Percentiles rank a stretch among this genome's conserved stretches.
Evolutionary conservation across 2,888 invertebrate genomes (phyloP).

Genomic region (Noctua comes): DNA sequence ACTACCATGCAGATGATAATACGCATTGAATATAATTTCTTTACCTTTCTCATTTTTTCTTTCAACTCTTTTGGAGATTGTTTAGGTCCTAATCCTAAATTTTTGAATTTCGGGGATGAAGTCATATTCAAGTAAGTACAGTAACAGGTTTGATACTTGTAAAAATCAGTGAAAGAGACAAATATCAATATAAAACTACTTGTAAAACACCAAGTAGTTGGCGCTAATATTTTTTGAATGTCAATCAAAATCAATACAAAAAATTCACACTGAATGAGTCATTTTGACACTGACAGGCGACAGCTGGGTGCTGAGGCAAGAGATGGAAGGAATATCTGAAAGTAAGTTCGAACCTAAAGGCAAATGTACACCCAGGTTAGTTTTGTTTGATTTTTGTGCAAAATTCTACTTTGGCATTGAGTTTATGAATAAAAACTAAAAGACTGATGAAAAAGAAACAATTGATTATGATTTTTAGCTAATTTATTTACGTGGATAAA

Average conservation of each 20-base stretch:
- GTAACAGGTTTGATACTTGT: neutral
- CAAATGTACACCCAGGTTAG: neutral
- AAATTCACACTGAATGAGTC: neutral
- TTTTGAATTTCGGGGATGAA: conserved; percentile 81
- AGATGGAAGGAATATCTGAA: neutral
- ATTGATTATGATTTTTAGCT: neutral
- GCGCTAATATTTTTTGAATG: conserved; percentile 35
- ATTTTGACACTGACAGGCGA: conserved; percentile 5
- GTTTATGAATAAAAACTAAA: neutral
- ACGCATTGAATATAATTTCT: neutral
- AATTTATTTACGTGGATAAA: neutral
- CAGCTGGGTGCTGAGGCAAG: neutral
- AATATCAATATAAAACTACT: neutral
- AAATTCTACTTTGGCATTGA: neutral
- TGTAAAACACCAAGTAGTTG: neutral
- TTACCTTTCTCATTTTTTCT: conserved; percentile 86
- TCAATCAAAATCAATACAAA: neutral
- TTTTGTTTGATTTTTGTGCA: neutral
- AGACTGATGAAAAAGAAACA: neutral
- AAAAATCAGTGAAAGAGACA: conserved; percentile 5
- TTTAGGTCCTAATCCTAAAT: conserved; percentile 76
- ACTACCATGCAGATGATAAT: neutral
- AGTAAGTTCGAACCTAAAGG: neutral
- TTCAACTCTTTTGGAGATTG: conserved; percentile 85
- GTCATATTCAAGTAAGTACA: conserved; percentile 71